Base-by-base conservation (phyloP, 2,888 invertebrate species). In the Oeneis ivallda region DNA sequence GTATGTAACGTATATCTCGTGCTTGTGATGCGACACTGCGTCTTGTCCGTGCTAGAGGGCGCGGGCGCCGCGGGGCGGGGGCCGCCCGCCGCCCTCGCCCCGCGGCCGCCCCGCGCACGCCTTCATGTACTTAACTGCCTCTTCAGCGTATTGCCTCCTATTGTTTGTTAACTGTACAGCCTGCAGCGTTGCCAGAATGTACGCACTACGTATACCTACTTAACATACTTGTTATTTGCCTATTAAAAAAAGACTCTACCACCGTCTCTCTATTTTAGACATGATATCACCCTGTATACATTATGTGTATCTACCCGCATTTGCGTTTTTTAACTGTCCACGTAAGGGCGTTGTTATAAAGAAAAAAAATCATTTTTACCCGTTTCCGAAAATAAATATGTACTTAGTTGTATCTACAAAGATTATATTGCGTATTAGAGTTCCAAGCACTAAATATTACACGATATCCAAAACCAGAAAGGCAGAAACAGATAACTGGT, bases 1-100 rank as follows among this genome's bases (percentile, higher is more conserved):
- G 87, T 86, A 84, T 86, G 91, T 91, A 89, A 90, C 80, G 89
- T 91, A 90, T 89, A 86, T 80, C 76, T 81, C 78, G 83, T 81
- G 72, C 81, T 79, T 80, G 84, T 84, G 83, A 84, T 76, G 70
- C 82, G 87, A 84, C 86, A 81, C 82, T 77, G 79, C 80, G 77
- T 85, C 79, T 81, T 82, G 85, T 86, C 79, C 84, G 85, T 82
- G 87, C 82, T 87, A 84, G 84, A 84, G 87, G 88, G 83, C 83
- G 70, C 78, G 76, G 82, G 81, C 83, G 84, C 83, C 85, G 85
- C 83, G 85, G 86, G 86, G 81, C 82, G 84, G 85, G 80, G 81
- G 83, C 76, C 66, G 57, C 54, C 65, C 61, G 63, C 64, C 67
- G 50, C 83, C 83, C 82, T 78, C 86, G 86, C 77, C 85, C 86